Evolutionary conservation across 2,888 invertebrate species (phyloP).

Genomic region (Girardia tigrina): DNA sequence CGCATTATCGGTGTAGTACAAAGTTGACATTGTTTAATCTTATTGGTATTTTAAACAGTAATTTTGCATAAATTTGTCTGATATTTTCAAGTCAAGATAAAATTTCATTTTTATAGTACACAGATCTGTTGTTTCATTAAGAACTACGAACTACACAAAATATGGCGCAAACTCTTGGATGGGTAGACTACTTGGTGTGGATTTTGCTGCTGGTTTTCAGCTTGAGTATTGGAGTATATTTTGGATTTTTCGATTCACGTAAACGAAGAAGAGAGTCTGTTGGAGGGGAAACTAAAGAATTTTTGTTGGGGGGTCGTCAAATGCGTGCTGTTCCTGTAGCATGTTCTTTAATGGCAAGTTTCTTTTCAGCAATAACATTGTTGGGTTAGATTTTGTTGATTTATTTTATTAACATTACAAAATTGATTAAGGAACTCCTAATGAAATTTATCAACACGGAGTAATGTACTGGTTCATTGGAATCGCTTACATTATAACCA

Average conservation of each 20-base stretch:
- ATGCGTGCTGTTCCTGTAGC: slow-evolving; percentile 1
- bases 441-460: slow-evolving; percentile 31
- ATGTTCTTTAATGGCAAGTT: slow-evolving; percentile 15
- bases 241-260: slow-evolving; percentile 11
- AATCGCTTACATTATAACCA: slow-evolving; percentile 23
- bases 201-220: neutral
- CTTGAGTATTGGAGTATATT: neutral
- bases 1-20: too few species aligned
- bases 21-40: too few species aligned
- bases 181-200: neutral
- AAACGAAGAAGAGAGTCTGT: neutral
- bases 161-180: neutral
- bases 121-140: too few species aligned
- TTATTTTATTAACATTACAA: slow-evolving; percentile 28
- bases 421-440: slow-evolving; percentile 8
- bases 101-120: too few species aligned
- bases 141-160: too few species aligned
- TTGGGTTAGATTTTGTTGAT: slow-evolving; percentile 27
- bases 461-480: slow-evolving; percentile 24
- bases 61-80: too few species aligned
- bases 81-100: too few species aligned
- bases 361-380: slow-evolving; percentile 21
- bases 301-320: neutral
- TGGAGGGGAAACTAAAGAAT: slow-evolving; percentile 24
- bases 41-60: too few species aligned